These are phyloP conservation scores for Cherax destructor DNA, from an alignment of 1,140 invertebrate species.

Conservation along the genomic window DNA sequence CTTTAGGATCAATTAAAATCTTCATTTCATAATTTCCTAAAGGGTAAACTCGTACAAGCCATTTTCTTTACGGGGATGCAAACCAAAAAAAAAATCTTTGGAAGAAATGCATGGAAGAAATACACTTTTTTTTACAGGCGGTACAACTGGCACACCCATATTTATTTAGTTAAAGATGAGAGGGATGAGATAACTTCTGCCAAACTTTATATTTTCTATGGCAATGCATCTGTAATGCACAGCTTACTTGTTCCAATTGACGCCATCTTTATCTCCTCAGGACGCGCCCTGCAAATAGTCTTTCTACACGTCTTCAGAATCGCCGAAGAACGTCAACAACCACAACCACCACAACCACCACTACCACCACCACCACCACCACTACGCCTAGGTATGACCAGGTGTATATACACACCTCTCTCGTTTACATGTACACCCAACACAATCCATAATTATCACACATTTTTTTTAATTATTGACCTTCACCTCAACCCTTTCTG, in stretches of 20 bases:
- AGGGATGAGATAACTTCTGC: no score
- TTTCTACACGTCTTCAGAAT: slow-evolving; percentile 42
- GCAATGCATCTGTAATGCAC: no score
- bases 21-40: not conserved
- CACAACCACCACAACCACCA: slow-evolving; percentile 29
- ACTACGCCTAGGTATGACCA: not conserved
- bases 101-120: no score
- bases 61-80: not conserved
- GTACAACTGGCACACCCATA: no score
- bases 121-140: no score
- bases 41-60: not conserved
- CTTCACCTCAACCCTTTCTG: no score
- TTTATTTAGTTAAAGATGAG: no score
- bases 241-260: not conserved
- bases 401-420: not conserved
- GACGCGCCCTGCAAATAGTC: not conserved
- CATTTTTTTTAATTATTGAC: no score
- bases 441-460: no score
- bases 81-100: no score
- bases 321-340: slow-evolving; percentile 65
- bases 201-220: no score
- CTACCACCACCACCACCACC: slow-evolving; percentile 7
- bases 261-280: not conserved
- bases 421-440: not conserved
- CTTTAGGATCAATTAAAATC: no score